Evolutionary conservation across 2,797 vertebrate species (phyloP).

Genomic region (Myotis pilosus): DNA sequence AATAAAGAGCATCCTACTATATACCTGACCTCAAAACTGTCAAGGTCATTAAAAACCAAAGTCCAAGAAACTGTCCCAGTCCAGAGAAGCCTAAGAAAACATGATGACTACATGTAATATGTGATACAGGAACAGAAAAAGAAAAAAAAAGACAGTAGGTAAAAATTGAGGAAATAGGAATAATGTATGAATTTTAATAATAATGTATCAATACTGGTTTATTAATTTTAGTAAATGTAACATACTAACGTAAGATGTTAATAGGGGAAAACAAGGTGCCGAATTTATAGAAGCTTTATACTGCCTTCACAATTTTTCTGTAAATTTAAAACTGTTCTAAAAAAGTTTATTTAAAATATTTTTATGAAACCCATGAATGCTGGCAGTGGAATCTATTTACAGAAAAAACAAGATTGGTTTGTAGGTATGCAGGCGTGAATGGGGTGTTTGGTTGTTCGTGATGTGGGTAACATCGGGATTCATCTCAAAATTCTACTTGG

Average conservation of each 20-base stretch:
- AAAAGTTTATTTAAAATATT: not conserved
- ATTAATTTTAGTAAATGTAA: not conserved
- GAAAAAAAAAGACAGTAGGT: not conserved
- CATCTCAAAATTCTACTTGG: conserved; percentile 13
- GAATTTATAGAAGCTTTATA: not conserved
- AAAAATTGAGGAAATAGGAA: not conserved
- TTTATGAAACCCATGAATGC: not conserved
- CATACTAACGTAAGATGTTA: not conserved
- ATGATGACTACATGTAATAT: not conserved
- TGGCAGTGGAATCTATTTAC: conserved; percentile 2
- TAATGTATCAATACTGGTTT: not conserved
- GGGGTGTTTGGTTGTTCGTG: not conserved
- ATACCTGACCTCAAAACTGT: not conserved
- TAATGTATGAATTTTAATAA: not conserved
- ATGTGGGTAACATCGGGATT: not conserved
- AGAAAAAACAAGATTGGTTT: conserved; percentile 9
- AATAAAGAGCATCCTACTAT: not conserved
- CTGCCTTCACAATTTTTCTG: not conserved
- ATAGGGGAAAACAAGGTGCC: not conserved
- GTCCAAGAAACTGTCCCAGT: not conserved
- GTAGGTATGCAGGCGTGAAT: not conserved
- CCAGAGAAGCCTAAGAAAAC: not conserved
- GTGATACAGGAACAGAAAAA: not conserved
- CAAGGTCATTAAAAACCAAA: not conserved
- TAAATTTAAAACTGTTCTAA: not conserved